phyloP scores from a whole-genome alignment of 2,113 vertebrate species.

The Phocoena phocoena region DNA sequence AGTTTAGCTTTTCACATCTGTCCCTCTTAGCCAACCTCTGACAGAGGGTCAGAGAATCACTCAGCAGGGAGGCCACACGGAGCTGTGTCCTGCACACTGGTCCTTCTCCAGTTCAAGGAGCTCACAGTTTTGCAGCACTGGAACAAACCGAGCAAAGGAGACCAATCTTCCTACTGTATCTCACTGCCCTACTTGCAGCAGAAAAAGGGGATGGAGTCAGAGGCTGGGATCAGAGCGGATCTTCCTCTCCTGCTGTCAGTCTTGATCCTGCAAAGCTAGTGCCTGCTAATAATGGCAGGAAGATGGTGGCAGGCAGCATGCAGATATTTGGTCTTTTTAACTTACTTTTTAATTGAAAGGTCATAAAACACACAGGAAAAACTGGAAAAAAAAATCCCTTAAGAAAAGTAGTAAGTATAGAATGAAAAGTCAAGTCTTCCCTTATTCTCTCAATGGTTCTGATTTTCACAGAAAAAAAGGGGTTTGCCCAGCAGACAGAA shows the following conservation, averaged over 20 bases:
- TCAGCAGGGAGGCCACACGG: constrained; percentile 46
- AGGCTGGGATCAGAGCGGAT: constrained; percentile 58
- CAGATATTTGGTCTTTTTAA: constrained; percentile 30
- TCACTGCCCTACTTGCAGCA: constrained; percentile 44
- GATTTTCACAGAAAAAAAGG: not conserved
- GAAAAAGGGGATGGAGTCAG: not conserved
- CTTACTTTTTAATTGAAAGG: constrained; percentile 14
- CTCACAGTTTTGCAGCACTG: not conserved
- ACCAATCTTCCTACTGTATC: not conserved
- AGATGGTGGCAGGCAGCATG: not conserved
- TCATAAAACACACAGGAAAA: not conserved
- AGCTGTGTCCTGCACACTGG: not conserved
- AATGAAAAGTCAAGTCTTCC: not conserved
- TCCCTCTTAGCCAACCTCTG: constrained; percentile 29
- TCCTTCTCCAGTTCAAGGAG: constrained; percentile 61
- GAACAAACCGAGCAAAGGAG: constrained; percentile 53
- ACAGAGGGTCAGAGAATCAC: constrained; percentile 58
- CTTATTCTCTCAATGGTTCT: constrained; percentile 12
- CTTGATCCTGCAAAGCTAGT: not conserved
- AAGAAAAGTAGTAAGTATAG: not conserved
- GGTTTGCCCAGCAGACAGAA: not conserved
- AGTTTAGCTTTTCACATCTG: constrained; percentile 59
- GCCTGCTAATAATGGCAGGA: not conserved
- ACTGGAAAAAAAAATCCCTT: not conserved
- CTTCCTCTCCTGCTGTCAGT: constrained; percentile 4